Conservation (phyloP, 2,113 vertebrate genomes). For the Excalfactoria chinensis region DNA sequence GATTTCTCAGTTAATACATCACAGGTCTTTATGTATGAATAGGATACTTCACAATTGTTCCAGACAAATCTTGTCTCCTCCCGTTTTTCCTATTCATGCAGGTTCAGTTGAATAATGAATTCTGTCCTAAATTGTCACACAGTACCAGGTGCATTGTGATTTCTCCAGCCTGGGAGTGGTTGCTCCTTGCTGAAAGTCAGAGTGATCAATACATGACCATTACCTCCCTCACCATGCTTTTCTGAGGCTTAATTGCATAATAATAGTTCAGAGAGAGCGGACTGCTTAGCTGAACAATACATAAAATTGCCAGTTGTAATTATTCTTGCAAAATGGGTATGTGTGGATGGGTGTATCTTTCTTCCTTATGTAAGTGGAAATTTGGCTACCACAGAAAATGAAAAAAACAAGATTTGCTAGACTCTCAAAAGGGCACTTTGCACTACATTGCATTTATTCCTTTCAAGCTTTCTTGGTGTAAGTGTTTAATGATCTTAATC, state of each 20-base stretch:
- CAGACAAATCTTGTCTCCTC: neutral
- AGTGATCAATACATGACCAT: neutral
- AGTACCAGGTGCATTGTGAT: neutral
- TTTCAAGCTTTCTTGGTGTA: neutral
- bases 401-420: neutral
- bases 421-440: neutral
- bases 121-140: neutral
- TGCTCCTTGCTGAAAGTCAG: neutral
- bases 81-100: neutral
- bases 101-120: neutral
- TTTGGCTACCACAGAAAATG: neutral
- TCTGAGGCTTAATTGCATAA: slow-evolving; percentile 35
- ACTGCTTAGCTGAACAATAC: neutral
- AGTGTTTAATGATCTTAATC: neutral
- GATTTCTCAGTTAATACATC: neutral
- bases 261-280: neutral
- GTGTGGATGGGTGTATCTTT: neutral
- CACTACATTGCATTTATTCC: neutral
- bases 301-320: neutral
- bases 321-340: neutral
- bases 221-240: neutral
- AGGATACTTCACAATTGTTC: neutral
- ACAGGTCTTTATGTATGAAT: neutral
- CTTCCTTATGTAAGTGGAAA: neutral
- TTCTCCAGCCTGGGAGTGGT: slow-evolving; percentile 7